Base-by-base conservation (phyloP, 2,113 vertebrate species). In the Anas platyrhynchos region DNA sequence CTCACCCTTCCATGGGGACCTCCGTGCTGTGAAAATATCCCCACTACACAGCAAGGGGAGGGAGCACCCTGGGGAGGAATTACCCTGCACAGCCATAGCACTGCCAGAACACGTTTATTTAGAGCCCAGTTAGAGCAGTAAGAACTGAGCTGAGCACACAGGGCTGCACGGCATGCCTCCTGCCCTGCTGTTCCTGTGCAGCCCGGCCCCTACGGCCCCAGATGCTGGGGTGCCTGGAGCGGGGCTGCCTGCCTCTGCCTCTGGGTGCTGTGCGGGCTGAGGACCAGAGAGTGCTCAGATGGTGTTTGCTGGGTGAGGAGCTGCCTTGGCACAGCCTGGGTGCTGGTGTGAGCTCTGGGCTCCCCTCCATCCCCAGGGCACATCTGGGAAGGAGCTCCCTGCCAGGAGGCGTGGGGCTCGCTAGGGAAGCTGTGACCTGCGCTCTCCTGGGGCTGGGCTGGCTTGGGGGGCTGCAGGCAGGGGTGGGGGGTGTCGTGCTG, bases 371-470 rank as follows among this genome's bases (percentile, higher is more conserved):
- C 55, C 61, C 61, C 41, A 22, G 22, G 46, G 38, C 3, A 9
- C 3, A 10, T 13, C 46, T 59, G 46, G 1, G 1, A 27, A 52
- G 26, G 32, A 2, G 9, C 13, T 46, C 20, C 50, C 48, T 8
- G n/a, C 27, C 5, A 3, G 38, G 36, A 52, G 54, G 16, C 3
- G 71, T 6, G 2, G 29, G 38, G 58, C 52, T 73, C 18, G 38
- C 11, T 69, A 96, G 97, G 25, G 95, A 93, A 48, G 55, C 95
- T 4, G 96, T 96, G 61, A 95, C 62, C 94, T 98, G 88, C 97
- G 96, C 82, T 98, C 8, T 97, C 95, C n/a, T 96, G 86, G 13
- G 98, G 98, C 98, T 98, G 98, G 96, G 94, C 61, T 98, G 97
- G 98, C 98, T 97, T 79, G 65, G 6, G 2, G 50, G 54, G 58